phyloP scores from a whole-genome alignment of 2,113 vertebrate genomes.

The Rousettus leschenaultii region DNA sequence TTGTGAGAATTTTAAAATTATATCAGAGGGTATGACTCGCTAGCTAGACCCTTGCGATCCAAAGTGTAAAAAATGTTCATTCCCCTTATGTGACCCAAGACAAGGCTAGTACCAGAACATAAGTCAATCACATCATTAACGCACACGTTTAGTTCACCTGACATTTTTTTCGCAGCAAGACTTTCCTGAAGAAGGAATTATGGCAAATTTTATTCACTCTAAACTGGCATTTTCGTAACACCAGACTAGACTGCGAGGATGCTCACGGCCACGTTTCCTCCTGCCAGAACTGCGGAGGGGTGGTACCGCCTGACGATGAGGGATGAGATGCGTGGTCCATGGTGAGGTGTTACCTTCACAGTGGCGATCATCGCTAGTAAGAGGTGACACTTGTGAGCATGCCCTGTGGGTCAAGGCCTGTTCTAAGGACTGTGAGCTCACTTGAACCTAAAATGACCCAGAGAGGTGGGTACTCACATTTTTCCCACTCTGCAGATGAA shows the following conservation, averaged over 20 bases:
- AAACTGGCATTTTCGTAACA: background rate
- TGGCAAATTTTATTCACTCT: background rate
- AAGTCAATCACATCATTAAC: background rate
- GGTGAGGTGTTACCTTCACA: background rate
- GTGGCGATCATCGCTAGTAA: background rate
- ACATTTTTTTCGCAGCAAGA: background rate
- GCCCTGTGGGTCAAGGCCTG: background rate
- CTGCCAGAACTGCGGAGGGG: background rate
- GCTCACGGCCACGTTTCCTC: background rate
- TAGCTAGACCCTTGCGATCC: background rate
- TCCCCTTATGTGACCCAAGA: background rate
- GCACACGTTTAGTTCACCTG: background rate
- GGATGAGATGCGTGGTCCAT: background rate
- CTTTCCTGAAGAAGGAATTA: background rate
- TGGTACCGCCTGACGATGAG: background rate
- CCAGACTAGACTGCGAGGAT: background rate
- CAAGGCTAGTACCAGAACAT: background rate
- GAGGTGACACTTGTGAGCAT: background rate
- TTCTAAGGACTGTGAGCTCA: background rate
- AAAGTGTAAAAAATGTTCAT: background rate
- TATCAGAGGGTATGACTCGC: background rate
- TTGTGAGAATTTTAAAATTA: background rate
- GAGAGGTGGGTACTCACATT: background rate
- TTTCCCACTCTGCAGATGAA: background rate
- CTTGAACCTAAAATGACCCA: background rate